phyloP scores from a whole-genome alignment of 2,797 vertebrate genomes.

The Tadarida brasiliensis region DNA sequence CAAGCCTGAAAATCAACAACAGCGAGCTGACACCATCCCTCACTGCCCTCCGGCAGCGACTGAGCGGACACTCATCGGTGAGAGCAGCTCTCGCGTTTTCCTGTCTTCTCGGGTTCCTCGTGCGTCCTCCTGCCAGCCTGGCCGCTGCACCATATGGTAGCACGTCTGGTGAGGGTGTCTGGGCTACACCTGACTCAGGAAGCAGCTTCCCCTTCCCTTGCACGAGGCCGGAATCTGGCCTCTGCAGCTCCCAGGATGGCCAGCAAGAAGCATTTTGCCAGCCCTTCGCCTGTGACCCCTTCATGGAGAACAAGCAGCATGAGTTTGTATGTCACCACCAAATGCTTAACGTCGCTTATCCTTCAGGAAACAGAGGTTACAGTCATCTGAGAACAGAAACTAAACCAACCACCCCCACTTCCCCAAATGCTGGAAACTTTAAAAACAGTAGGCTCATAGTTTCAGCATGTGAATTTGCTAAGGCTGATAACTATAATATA shows the following conservation, averaged over 20 bases:
- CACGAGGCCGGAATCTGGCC: not conserved
- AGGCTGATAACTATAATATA: not conserved
- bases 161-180: not conserved
- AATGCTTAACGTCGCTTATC: not conserved
- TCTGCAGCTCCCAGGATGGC: not conserved
- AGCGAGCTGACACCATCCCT: not conserved
- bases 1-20: not conserved
- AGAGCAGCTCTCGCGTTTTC: not conserved
- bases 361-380: not conserved
- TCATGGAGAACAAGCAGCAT: not conserved
- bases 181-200: not conserved
- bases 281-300: not conserved
- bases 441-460: not conserved
- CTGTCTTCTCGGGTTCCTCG: not conserved
- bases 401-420: not conserved
- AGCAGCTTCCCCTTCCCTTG: not conserved
- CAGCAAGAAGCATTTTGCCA: not conserved
- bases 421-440: not conserved
- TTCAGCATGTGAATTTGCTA: not conserved
- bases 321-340: not conserved
- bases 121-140: not conserved
- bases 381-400: conserved; percentile 15
- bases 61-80: not conserved
- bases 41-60: rapidly evolving
- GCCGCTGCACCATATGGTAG: not conserved